Percentiles rank a stretch among this genome's conserved stretches.
Conservation (phyloP, 2,113 vertebrate genomes). For the Mesitornis unicolor region DNA sequence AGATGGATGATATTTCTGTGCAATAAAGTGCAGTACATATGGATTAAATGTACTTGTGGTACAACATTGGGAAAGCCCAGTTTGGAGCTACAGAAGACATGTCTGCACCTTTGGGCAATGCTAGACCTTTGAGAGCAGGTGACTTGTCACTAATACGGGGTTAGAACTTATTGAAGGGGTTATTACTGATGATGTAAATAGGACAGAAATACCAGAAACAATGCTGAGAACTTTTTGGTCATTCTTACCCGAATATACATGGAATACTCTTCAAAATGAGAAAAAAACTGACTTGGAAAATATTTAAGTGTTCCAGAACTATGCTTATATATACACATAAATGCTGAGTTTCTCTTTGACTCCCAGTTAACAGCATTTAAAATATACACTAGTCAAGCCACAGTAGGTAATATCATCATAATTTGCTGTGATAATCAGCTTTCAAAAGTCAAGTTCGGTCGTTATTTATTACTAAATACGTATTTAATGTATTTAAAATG, state of each 20-base stretch:
- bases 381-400: background rate
- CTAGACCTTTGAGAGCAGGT: background rate
- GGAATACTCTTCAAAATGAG: background rate
- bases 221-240: background rate
- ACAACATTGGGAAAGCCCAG: background rate
- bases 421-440: background rate
- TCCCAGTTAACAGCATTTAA: background rate
- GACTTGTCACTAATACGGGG: fast-evolving
- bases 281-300: background rate
- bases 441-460: background rate
- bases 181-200: background rate
- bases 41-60: background rate
- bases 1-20: background rate
- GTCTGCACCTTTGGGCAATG: background rate
- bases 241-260: background rate
- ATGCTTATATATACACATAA: background rate
- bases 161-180: background rate
- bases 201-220: background rate
- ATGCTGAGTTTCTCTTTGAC: background rate
- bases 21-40: background rate
- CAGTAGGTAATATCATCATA: background rate
- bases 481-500: too few relatives aligned
- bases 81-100: background rate
- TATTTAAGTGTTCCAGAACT: background rate
- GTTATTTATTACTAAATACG: background rate